These are phyloP conservation scores for Gila robusta DNA, from an alignment of 2,797 vertebrate species.

Conservation along the genomic window DNA sequence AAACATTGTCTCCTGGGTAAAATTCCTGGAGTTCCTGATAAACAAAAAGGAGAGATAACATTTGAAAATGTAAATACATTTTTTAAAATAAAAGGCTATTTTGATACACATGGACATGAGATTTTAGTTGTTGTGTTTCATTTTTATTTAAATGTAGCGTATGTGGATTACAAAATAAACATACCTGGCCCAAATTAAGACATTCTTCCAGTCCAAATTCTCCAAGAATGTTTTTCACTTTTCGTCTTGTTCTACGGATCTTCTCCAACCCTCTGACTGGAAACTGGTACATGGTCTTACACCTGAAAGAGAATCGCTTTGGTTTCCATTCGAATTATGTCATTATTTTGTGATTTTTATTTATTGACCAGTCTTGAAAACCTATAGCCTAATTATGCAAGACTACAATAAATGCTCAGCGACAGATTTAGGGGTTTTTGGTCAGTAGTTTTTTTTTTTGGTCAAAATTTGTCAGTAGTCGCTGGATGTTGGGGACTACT, in stretches of 20 bases:
- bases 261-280: slow-evolving; percentile 94
- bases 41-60: slow-evolving; percentile 39
- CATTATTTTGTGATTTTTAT: background rate
- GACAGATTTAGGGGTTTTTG: background rate
- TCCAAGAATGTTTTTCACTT: slow-evolving; percentile 91
- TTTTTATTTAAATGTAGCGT: background rate
- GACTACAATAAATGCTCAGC: background rate
- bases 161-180: background rate
- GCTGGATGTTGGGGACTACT: background rate
- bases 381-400: background rate
- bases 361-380: background rate
- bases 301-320: slow-evolving; percentile 63
- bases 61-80: background rate
- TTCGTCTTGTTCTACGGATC: slow-evolving; percentile 92
- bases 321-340: background rate
- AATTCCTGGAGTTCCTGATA: slow-evolving; percentile 84
- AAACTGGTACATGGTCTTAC: slow-evolving; percentile 93
- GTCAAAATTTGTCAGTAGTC: background rate
- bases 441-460: no score
- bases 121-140: background rate
- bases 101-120: background rate
- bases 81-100: background rate
- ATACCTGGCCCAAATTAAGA: slow-evolving; percentile 76
- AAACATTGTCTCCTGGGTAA: slow-evolving; percentile 85
- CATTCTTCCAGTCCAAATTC: slow-evolving; percentile 95